Percentiles rank a stretch among this genome's conserved stretches.
phyloP scores from a whole-genome alignment of 1,140 invertebrate species.

The Neodiprion fabricii region DNA sequence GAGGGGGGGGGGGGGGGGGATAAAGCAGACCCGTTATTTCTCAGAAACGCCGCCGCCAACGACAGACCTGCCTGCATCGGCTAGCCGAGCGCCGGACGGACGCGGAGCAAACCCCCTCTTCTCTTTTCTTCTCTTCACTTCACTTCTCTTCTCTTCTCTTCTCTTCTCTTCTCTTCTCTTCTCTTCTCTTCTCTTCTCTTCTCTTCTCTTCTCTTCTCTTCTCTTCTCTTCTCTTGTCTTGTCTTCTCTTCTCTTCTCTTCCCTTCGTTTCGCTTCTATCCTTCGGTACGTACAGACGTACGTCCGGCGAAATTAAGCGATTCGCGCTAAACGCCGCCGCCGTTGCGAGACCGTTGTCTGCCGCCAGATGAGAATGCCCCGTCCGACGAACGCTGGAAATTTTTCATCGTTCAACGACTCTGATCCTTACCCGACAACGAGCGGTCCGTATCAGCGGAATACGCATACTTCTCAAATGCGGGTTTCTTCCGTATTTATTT shows the following conservation, averaged over 20 bases:
- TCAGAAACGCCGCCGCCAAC: conserved; percentile 54
- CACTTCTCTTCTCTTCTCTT: not conserved
- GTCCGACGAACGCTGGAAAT: not conserved
- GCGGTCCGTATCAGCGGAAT: no score
- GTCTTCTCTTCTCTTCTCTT: conserved; percentile 22
- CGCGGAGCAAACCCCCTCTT: not conserved
- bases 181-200: conserved; percentile 3
- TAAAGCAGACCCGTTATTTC: conserved; percentile 59
- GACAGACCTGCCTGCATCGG: conserved; percentile 44
- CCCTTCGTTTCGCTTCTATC: not conserved
- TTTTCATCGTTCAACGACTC: conserved; percentile 1
- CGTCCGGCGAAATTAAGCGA: conserved; percentile 3
- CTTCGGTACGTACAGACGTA: not conserved
- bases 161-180: conserved; percentile 5
- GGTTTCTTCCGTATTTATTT: no score
- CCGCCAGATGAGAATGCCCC: not conserved
- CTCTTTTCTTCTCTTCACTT: not conserved
- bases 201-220: conserved; percentile 1
- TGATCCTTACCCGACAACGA: not conserved
- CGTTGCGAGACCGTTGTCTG: no score
- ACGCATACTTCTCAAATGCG: no score
- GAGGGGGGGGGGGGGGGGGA: conserved; percentile 33
- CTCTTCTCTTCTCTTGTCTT: conserved; percentile 22
- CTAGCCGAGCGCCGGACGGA: not conserved
- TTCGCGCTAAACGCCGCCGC: not conserved